These are phyloP conservation scores for Alosa alosa DNA, from an alignment of 2,113 vertebrate species.

Conservation along the genomic window DNA sequence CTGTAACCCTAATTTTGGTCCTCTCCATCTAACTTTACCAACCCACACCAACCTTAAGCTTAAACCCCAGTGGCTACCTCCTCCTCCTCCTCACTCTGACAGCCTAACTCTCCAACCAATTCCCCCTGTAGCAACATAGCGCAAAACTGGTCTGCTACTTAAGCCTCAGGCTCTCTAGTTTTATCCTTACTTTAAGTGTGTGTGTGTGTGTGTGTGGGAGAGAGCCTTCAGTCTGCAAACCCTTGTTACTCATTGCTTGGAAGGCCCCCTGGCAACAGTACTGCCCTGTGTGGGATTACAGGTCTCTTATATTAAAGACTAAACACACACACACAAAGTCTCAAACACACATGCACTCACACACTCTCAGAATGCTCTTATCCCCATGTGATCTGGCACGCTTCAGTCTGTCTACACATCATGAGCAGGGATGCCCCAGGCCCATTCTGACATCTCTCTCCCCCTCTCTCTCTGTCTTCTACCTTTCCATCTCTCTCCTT, in stretches of 20 bases:
- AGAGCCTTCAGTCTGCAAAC: not conserved
- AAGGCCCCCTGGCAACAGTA: constrained; percentile 16
- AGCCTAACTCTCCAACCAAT: not conserved
- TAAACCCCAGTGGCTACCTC: not conserved
- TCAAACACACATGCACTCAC: not conserved
- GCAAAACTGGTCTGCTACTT: not conserved
- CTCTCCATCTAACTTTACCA: not conserved
- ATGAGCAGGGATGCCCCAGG: constrained; percentile 18
- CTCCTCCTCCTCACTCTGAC: not conserved
- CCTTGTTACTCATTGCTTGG: constrained; percentile 24
- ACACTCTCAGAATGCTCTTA: not conserved
- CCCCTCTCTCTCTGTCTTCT: not conserved
- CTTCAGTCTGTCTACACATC: constrained; percentile 26
- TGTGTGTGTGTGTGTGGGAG: not conserved
- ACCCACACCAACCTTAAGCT: not conserved
- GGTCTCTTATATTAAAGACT: constrained; percentile 6
- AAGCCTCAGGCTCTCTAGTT: not conserved
- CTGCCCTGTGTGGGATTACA: constrained; percentile 21
- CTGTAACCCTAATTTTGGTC: not conserved
- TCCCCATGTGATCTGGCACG: constrained; percentile 22
- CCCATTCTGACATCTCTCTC: not conserved
- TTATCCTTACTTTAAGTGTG: not conserved
- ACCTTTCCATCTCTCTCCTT: not conserved
- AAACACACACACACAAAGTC: constrained; percentile 14
- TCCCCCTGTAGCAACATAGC: not conserved